Conservation (phyloP, 2,113 vertebrate genomes). For the Gymnarchus niloticus region DNA sequence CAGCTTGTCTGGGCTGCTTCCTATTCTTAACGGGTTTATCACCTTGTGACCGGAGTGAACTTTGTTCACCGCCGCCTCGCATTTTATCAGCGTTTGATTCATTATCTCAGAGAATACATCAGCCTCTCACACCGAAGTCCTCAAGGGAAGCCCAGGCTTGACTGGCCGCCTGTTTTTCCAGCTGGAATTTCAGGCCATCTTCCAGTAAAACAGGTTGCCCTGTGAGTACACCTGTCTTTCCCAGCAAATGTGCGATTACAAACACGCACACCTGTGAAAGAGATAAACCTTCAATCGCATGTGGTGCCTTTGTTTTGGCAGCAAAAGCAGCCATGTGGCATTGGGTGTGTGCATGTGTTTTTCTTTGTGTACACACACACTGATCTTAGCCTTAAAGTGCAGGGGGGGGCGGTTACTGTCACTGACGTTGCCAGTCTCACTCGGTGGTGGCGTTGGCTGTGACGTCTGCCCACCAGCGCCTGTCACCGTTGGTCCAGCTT, state of each 20-base stretch:
- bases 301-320: neutral
- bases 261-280: neutral
- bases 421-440: neutral
- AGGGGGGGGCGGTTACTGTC: neutral
- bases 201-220: neutral
- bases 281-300: neutral
- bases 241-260: neutral
- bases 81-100: neutral
- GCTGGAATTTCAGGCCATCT: neutral
- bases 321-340: neutral
- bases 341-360: neutral
- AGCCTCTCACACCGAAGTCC: no score
- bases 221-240: neutral
- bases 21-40: neutral
- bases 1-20: neutral
- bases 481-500: no score
- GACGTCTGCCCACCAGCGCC: neutral
- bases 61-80: no score
- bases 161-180: no score
- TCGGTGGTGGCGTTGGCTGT: neutral
- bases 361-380: neutral
- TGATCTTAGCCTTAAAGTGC: neutral
- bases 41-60: neutral
- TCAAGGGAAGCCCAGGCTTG: no score
- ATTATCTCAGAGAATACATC: neutral